These are phyloP conservation scores for Mormyrus proboscirostris DNA, from an alignment of 2,797 vertebrate species.

Conservation along the genomic window DNA sequence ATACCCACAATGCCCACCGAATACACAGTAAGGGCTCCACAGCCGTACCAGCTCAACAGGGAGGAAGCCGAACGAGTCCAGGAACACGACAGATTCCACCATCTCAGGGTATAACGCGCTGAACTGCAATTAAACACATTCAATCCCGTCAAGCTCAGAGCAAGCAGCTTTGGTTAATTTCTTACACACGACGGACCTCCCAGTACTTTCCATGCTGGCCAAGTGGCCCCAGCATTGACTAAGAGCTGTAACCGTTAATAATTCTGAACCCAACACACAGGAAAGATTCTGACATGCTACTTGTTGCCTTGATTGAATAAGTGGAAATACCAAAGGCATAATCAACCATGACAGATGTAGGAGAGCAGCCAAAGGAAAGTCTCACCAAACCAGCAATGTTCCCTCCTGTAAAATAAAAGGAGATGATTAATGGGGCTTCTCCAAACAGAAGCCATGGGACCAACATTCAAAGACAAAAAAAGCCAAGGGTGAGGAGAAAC, in stretches of 20 bases:
- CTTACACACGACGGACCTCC: background rate
- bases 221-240: background rate
- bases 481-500: background rate
- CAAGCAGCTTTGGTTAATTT: background rate
- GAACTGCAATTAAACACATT: conserved; percentile 57
- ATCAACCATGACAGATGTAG: background rate
- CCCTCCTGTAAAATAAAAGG: conserved; percentile 59
- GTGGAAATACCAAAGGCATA: background rate
- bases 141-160: background rate
- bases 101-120: conserved; percentile 78
- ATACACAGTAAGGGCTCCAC: background rate
- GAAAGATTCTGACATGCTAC: background rate
- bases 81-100: conserved; percentile 75
- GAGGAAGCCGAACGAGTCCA: conserved; percentile 68
- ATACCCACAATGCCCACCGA: background rate
- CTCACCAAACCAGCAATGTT: conserved; percentile 63
- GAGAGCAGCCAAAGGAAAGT: background rate
- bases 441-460: background rate
- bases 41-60: conserved; percentile 52
- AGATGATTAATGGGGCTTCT: background rate
- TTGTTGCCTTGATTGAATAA: background rate
- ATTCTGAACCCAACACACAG: background rate
- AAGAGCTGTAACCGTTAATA: background rate
- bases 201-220: background rate
- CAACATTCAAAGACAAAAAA: background rate